Base-by-base conservation (phyloP, 2,888 invertebrate species). In the Drosophila sordidapex region DNA sequence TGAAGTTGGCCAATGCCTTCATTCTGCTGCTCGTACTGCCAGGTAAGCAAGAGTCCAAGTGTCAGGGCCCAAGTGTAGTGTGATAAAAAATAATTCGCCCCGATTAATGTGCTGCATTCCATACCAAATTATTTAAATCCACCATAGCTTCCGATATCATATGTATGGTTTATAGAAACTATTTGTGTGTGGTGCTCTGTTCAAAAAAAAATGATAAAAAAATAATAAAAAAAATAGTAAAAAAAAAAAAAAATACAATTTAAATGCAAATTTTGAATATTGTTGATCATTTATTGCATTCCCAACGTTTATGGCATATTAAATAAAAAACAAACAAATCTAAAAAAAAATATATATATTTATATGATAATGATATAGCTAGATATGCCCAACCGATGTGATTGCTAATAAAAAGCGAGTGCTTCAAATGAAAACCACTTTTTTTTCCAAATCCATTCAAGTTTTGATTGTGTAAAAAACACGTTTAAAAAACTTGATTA, bases 31-130 rank as follows among this genome's bases (percentile, higher is more conserved):
- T 84, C 65, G 63, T 69, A 54, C 61, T 80, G 57, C 85, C 87
- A 89, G 85, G 85, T 85, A 87, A 85, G 81, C 29, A 43, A 21
- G n/a, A 48, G 38, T 36, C 49, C 60, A 73, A 70, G 79, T 87
- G 84, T 72, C 61, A 6, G 25, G 25, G 2, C 1, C 15, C 8
- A 25, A 46, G 46, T 46, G 46, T 25, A 25, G 46, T 25, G 85
- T 76, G 88, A 82, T 82, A 82, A 82, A 54, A 46, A 63, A 40
- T 25, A 38, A 33, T 58, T 33, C 18, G 29, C 21, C 25, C 15
- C 33, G 15, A 56, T 51, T 35, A 53, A 46, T 63, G 35, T 29
- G 38, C 21, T 29, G 18, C 63, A 25, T 27, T 40, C n/a, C 29
- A 21, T n/a, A 11, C 4, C 15, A 10, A 21, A 63, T 43, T 36